Evolutionary conservation across 1,140 invertebrate species (phyloP).

Genomic region (Halesus radiatus): DNA sequence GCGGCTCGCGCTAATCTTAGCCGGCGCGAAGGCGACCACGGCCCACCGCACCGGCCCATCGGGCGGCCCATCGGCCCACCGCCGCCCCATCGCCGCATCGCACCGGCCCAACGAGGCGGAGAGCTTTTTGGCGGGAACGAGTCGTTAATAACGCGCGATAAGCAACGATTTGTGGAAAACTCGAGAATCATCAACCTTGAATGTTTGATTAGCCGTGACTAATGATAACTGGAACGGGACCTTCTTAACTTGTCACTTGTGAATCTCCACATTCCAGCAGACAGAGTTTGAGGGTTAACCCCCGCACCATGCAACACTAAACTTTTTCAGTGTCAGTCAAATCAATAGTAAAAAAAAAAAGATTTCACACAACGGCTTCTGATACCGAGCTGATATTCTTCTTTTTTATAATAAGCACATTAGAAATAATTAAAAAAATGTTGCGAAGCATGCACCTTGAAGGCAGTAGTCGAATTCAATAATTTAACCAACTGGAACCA

Average conservation of each 20-base stretch:
- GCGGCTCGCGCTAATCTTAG: conserved; percentile 52
- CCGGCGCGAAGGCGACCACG: conserved; percentile 20
- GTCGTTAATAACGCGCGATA: conserved; percentile 36
- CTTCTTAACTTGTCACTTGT: not conserved
- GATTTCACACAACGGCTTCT: no score
- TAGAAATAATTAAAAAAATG: no score
- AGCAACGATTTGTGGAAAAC: conserved; percentile 31
- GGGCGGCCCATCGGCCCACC: not conserved
- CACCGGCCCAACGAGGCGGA: conserved; percentile 31
- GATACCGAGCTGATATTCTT: no score
- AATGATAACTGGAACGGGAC: conserved; percentile 7
- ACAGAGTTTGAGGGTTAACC: no score
- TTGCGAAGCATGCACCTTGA: no score
- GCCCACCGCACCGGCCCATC: conserved; percentile 30
- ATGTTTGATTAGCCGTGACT: conserved; percentile 6
- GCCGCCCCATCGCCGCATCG: conserved; percentile 9
- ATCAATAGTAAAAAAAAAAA: no score
- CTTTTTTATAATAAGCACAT: no score
- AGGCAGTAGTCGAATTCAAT: no score
- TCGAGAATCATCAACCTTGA: conserved; percentile 29
- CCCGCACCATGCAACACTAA: no score
- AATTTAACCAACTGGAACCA: no score
- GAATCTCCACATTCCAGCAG: no score
- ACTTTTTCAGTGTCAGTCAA: no score
- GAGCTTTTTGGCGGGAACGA: conserved; percentile 36